Evolutionary conservation across 1,140 invertebrate genomes (phyloP), one percentile per base, ranked within the genome.

Genomic region (Drosophila kikkawai): DNA sequence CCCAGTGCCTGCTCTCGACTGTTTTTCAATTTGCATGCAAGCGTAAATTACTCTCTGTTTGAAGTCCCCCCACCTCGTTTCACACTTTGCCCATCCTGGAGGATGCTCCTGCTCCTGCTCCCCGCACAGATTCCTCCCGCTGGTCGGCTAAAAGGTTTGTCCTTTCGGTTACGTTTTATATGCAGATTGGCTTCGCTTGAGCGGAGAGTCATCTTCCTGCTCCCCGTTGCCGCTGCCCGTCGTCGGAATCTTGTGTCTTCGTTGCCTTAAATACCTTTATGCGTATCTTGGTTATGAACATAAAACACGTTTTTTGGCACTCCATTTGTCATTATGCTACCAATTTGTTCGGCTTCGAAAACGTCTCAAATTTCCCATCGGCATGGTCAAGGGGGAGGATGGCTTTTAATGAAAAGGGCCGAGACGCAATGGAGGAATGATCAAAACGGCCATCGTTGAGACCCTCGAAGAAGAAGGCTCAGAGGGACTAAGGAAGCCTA

Each of bases 1-100:
- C 60, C 75, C 50, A 57, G 45, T 51, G 82, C 78, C 82, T 86
- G 82, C 70, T 79, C 75, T 63, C 58, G 78, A 90, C 81, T 90
- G 81, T 69, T 90, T 88, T 88, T 88, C 84, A 88, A 88, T 88
- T 88, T 88, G 84, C 84, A 90, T 84, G 81, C 81, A 84, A 80
- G 84, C 85, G 80, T 68, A 84, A 90, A 88, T 90, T 88, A 80
- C 74, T 70, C 69, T 66, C 64, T 22, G 71, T 55, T 75, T 44
- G 74, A 60, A 41, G 53, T 50, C 32, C 37, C 26, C 55, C 57
- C 65, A n/a, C 47, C 22, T 5, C 26, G 22, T 48, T 22, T 22
- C 50, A 32, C 37, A 48, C 37, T 29, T 53, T 53, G 50, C 36
- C 11, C 51, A 13, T 29, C 41, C 67, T 42, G 34, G 15, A 44